Conservation (phyloP, 1,140 invertebrate genomes). For the Melanaphis sacchari region DNA sequence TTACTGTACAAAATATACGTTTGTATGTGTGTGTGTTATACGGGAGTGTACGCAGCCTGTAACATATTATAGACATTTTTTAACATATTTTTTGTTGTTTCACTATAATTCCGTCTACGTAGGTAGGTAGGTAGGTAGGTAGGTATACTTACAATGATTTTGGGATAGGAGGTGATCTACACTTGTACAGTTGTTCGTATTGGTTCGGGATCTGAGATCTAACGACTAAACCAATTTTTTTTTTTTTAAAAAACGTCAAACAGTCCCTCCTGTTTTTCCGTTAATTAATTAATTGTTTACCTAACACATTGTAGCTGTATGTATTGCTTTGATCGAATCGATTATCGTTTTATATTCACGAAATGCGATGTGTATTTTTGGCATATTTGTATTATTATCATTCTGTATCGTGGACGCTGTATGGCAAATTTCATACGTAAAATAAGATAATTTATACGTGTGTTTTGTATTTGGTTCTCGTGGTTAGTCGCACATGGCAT, state of each 20-base stretch:
- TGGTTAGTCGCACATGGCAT: neutral
- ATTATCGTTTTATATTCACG: neutral
- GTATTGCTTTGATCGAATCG: neutral
- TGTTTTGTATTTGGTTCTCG: neutral
- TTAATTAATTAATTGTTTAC: no score
- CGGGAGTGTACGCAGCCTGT: neutral
- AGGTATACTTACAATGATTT: neutral
- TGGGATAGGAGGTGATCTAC: neutral
- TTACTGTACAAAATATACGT: neutral
- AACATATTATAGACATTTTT: neutral
- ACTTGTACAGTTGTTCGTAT: neutral
- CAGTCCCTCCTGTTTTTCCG: no score
- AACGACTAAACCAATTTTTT: neutral
- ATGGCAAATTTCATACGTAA: slow-evolving; percentile 1
- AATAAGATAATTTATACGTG: neutral
- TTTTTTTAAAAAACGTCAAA: no score
- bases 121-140: neutral
- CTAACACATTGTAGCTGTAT: neutral
- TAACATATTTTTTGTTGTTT: neutral
- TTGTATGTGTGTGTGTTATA: no score
- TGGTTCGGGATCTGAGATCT: neutral
- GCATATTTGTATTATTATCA: neutral
- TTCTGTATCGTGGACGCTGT: neutral
- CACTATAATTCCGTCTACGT: neutral
- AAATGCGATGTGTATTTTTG: neutral